Evolutionary conservation across 2,797 vertebrate genomes (phyloP).

Genomic region (Octomys mimax): DNA sequence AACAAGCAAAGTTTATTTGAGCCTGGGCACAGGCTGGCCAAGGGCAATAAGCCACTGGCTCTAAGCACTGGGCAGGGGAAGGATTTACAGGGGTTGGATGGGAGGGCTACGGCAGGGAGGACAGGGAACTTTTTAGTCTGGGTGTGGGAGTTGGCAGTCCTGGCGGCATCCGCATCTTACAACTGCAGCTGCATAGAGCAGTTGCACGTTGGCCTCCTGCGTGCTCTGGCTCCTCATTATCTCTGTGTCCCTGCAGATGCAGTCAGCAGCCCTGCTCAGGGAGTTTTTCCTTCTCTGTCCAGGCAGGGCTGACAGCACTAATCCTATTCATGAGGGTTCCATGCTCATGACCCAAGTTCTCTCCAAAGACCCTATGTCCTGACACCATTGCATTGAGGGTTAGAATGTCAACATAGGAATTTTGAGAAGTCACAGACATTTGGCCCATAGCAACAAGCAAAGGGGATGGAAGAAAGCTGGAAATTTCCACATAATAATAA

Average conservation of each 20-base stretch:
- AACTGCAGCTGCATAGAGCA: not conserved
- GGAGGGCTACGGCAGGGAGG: not conserved
- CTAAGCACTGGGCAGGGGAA: not conserved
- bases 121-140: not conserved
- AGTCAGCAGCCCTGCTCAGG: not conserved
- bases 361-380: not conserved
- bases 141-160: not conserved
- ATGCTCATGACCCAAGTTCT: not conserved
- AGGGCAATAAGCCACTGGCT: not conserved
- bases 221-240: not conserved
- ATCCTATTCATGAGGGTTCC: not conserved
- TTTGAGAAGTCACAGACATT: not conserved
- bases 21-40: not conserved
- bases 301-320: not conserved
- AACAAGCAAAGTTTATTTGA: not conserved
- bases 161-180: not conserved
- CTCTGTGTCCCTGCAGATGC: not conserved
- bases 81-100: not conserved
- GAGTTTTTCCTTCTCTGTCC: not conserved
- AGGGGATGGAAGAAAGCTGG: not conserved
- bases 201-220: not conserved
- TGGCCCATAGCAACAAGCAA: not conserved
- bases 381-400: not conserved
- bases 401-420: not conserved
- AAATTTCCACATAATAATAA: not conserved